phyloP scores from a whole-genome alignment of 2,888 invertebrate genomes.

The Orthosia gothica region DNA sequence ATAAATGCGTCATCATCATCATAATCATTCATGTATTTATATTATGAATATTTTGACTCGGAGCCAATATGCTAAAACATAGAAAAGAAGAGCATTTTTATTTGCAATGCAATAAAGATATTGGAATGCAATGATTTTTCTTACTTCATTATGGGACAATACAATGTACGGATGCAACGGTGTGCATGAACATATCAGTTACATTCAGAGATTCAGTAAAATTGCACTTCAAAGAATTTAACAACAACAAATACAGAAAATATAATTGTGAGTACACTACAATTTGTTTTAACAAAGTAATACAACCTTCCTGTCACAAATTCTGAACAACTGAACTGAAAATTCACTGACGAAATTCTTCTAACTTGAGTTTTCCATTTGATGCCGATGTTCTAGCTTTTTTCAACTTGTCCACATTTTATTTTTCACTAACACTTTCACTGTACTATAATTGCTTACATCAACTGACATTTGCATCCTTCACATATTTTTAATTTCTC shows the following conservation, averaged over 20 bases:
- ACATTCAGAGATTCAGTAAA: slow-evolving; percentile 13
- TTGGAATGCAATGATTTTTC: slow-evolving; percentile 57
- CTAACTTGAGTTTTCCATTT: slow-evolving; percentile 4
- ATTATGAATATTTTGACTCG: slow-evolving; percentile 41
- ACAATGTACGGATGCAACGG: slow-evolving; percentile 23
- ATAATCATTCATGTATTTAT: slow-evolving; percentile 33
- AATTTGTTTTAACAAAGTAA: too few species aligned
- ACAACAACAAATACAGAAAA: slow-evolving; percentile 26
- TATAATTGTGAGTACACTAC: slow-evolving; percentile 16
- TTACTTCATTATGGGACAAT: slow-evolving; percentile 23
- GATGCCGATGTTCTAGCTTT: neutral
- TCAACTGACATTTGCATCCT: neutral
- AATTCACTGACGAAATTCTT: neutral
- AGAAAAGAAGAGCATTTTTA: slow-evolving; percentile 17
- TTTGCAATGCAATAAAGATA: slow-evolving; percentile 49
- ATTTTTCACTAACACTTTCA: slow-evolving; percentile 18
- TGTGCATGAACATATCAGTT: slow-evolving; percentile 33
- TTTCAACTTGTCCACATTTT: slow-evolving; percentile 7
- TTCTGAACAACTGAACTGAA: slow-evolving; percentile 19
- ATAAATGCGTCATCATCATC: slow-evolving; percentile 52
- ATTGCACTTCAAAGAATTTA: slow-evolving; percentile 37
- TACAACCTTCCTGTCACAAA: slow-evolving; percentile 19
- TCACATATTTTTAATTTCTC: neutral
- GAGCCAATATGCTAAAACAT: slow-evolving; percentile 30
- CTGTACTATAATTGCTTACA: neutral